A percentile compares a stretch with the other conserved stretches of the same genome.
Conservation (phyloP, 2,888 invertebrate genomes). For the Synergus gifuensis region DNA sequence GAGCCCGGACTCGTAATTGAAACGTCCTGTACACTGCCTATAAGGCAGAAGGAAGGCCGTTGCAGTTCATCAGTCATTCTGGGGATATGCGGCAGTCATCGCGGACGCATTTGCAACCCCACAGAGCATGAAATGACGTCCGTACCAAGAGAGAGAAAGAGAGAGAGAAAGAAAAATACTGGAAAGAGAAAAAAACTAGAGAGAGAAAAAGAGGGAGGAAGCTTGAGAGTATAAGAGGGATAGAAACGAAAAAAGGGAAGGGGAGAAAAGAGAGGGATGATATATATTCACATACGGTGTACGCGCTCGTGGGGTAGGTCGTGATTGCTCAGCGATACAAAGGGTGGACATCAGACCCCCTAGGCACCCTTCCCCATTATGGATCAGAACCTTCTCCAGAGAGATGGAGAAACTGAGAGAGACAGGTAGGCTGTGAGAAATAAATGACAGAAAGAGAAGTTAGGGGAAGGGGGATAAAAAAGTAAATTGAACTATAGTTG, state of each 20-base stretch:
- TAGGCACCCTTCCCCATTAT: conserved; percentile 54
- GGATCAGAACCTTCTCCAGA: conserved; percentile 48
- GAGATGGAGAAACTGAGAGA: conserved; percentile 52
- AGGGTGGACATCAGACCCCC: conserved; percentile 74
- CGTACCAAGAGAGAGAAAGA: conserved; percentile 52
- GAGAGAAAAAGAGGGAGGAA: conserved; percentile 48
- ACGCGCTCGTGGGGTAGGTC: conserved; percentile 75
- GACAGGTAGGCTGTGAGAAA: conserved; percentile 36
- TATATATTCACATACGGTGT: conserved; percentile 47
- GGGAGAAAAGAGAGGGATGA: conserved; percentile 39
- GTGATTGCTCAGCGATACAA: conserved; percentile 77
- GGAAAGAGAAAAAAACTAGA: neutral
- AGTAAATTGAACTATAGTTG: conserved; percentile 49
- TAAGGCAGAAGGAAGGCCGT: conserved; percentile 71
- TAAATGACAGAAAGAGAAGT: conserved; percentile 5
- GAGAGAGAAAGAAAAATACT: conserved; percentile 43
- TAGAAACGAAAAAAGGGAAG: conserved; percentile 43
- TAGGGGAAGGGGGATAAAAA: conserved; percentile 47
- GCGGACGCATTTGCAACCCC: conserved; percentile 71
- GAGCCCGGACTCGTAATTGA: conserved; percentile 55
- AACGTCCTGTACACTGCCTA: conserved; percentile 63
- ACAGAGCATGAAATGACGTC: conserved; percentile 74
- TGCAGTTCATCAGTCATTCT: conserved; percentile 78
- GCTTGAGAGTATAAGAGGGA: neutral
- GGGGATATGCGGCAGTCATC: conserved; percentile 69